A percentile compares a stretch with the other conserved stretches of the same genome.
Evolutionary conservation across 2,113 vertebrate genomes (phyloP).

Genomic region (Argyrosomus japonicus): DNA sequence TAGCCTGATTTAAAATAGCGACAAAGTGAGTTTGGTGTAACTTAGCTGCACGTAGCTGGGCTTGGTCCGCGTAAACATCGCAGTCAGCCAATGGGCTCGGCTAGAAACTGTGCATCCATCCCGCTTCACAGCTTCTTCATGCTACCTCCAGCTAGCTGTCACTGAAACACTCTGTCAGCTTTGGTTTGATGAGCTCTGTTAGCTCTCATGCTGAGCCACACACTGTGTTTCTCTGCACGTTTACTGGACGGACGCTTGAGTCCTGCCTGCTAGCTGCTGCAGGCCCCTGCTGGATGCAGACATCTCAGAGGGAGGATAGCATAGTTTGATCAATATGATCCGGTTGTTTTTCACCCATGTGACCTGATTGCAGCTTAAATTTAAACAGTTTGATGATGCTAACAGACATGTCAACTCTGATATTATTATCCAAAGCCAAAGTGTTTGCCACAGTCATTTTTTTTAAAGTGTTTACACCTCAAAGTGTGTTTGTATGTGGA

Average conservation of each 20-base stretch:
- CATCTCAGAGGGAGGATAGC: conserved; percentile 6
- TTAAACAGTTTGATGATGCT: background rate
- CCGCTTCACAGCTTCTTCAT: background rate
- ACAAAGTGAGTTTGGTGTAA: background rate
- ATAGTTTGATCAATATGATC: background rate
- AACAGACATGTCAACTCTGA: background rate
- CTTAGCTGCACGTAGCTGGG: conserved; percentile 15
- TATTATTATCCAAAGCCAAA: background rate
- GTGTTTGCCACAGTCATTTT: background rate
- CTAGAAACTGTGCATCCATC: conserved; percentile 36
- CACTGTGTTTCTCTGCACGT: background rate
- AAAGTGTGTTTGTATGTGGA: too few relatives aligned
- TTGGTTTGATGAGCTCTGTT: background rate
- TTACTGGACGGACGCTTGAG: background rate
- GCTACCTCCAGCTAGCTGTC: background rate
- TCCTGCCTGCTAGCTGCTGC: conserved; percentile 47
- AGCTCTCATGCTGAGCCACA: background rate
- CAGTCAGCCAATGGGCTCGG: conserved; percentile 39
- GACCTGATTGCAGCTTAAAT: background rate
- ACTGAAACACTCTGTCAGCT: background rate
- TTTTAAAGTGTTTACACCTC: too few relatives aligned
- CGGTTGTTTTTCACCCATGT: background rate
- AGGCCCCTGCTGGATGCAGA: conserved; percentile 54
- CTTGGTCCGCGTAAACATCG: conserved; percentile 19
- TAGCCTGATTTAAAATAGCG: background rate